phyloP scores from a whole-genome alignment of 2,113 vertebrate species.

The Corydoras maculifer region DNA sequence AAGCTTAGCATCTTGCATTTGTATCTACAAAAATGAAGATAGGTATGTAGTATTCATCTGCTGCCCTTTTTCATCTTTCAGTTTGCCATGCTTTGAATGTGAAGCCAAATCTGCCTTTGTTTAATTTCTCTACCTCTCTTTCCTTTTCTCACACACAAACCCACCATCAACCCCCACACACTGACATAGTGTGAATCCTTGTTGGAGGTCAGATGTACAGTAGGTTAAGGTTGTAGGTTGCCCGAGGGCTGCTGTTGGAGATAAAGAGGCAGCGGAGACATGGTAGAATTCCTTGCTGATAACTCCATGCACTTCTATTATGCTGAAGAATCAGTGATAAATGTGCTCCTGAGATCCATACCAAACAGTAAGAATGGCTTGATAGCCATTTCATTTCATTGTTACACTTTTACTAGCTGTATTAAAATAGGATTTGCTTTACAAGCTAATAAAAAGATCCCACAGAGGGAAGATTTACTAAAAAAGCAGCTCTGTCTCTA shows the following conservation, averaged over 20 bases:
- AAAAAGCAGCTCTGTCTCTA: too few relatives aligned
- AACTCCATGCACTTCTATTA: too few relatives aligned
- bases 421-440: too few relatives aligned
- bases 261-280: conserved; percentile 32
- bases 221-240: conserved; percentile 47
- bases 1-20: conserved; percentile 35
- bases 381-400: too few relatives aligned
- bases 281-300: too few relatives aligned
- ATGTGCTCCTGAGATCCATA: too few relatives aligned
- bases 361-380: too few relatives aligned
- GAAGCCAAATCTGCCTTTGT: too few relatives aligned
- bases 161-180: neutral
- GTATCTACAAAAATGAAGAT: conserved; percentile 17
- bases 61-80: conserved; percentile 30
- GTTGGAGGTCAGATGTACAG: conserved; percentile 53
- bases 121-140: neutral
- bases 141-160: neutral
- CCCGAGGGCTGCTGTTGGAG: conserved; percentile 49
- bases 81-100: neutral
- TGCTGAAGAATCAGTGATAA: too few relatives aligned
- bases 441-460: too few relatives aligned
- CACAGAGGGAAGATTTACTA: too few relatives aligned
- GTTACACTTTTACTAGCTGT: too few relatives aligned
- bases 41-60: conserved; percentile 37
- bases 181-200: conserved; percentile 41